Conservation (phyloP, 2,888 invertebrate genomes). For the Parnassius glacialis region DNA sequence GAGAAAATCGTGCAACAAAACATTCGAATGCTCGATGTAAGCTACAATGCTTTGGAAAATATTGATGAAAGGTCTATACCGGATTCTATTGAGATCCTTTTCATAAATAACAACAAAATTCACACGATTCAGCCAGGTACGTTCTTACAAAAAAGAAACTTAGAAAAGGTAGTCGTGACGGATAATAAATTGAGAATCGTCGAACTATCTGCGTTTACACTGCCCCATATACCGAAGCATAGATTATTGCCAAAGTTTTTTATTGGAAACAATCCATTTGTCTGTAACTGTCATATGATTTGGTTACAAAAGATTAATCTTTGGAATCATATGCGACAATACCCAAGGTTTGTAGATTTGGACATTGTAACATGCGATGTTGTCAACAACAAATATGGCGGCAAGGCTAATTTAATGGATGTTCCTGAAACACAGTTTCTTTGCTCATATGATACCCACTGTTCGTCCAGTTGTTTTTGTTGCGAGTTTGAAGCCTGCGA, state of each 20-base stretch:
- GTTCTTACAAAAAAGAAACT: constrained; percentile 85
- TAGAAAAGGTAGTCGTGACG: constrained; percentile 88
- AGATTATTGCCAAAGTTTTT: constrained; percentile 88
- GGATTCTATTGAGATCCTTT: constrained; percentile 86
- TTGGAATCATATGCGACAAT: constrained; percentile 86
- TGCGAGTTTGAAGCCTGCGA: constrained; percentile 94
- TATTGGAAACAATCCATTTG: constrained; percentile 90
- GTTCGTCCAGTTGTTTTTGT: constrained; percentile 91
- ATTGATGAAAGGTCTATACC: constrained; percentile 86
- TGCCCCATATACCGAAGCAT: constrained; percentile 84
- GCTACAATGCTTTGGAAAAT: constrained; percentile 86
- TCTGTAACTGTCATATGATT: constrained; percentile 93
- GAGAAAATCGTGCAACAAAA: constrained; percentile 84
- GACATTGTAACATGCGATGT: constrained; percentile 88
- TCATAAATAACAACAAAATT: constrained; percentile 89
- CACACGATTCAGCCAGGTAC: constrained; percentile 86
- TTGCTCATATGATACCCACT: constrained; percentile 90
- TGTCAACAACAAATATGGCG: constrained; percentile 83
- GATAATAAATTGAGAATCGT: constrained; percentile 87
- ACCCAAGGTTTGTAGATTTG: constrained; percentile 89
- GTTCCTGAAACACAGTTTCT: constrained; percentile 88
- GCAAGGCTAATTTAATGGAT: constrained; percentile 84
- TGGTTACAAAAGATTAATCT: constrained; percentile 91
- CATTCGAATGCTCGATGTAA: constrained; percentile 88
- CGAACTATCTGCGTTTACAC: constrained; percentile 86